Conservation (phyloP, 2,113 vertebrate species). For the Lonchura striata region DNA sequence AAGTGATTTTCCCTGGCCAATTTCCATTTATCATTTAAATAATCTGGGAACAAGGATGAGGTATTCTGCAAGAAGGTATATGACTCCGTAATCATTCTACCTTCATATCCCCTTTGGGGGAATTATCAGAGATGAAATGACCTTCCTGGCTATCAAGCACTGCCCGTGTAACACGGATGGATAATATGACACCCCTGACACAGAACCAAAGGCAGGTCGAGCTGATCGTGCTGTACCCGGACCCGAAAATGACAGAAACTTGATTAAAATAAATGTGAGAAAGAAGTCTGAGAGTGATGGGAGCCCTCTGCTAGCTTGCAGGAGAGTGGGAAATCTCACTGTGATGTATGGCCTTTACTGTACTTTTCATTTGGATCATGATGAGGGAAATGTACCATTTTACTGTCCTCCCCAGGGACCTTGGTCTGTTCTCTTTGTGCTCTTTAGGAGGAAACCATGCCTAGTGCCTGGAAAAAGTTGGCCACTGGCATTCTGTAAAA, state of each 20-base stretch:
- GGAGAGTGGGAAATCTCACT: neutral
- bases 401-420: neutral
- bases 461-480: neutral
- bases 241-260: constrained; percentile 45
- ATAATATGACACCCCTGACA: constrained; percentile 55
- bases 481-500: neutral
- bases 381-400: constrained; percentile 22
- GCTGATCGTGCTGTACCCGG: neutral
- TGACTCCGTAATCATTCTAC: constrained; percentile 53
- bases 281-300: constrained; percentile 29
- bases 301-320: neutral
- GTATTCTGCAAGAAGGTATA: constrained; percentile 32
- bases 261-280: constrained; percentile 66
- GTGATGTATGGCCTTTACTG: constrained; percentile 9
- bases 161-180: constrained; percentile 14
- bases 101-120: constrained; percentile 54
- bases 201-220: constrained; percentile 48
- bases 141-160: constrained; percentile 47
- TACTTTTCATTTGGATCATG: constrained; percentile 10
- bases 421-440: neutral
- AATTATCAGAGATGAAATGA: constrained; percentile 54
- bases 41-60: constrained; percentile 61
- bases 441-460: neutral
- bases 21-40: constrained; percentile 68
- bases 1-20: constrained; percentile 44